Percentiles rank a stretch among this genome's conserved stretches.
Evolutionary conservation across 2,113 vertebrate species (phyloP).

Genomic region (Lampris incognitus): DNA sequence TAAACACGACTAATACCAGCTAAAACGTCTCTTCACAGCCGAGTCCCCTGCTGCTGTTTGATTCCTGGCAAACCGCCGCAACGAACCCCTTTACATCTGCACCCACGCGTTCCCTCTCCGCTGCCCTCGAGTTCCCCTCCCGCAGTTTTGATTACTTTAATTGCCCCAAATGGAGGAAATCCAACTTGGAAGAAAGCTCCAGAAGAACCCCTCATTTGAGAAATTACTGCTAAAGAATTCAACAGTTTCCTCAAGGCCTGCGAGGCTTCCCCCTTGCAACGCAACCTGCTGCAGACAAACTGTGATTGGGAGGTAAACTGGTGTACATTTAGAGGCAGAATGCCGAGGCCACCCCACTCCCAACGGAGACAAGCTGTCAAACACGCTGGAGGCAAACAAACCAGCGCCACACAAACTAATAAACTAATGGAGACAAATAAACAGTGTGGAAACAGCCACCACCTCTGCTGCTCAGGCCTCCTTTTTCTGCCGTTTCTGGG

Average conservation of each 20-base stretch:
- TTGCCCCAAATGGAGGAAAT: neutral
- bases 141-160: conserved; percentile 7
- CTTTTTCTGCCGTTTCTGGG: conserved; percentile 64
- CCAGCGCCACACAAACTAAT: conserved; percentile 72
- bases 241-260: conserved; percentile 38
- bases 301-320: conserved; percentile 74
- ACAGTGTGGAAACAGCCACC: conserved; percentile 75
- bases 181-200: neutral
- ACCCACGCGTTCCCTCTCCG: conserved; percentile 1
- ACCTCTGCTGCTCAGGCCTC: conserved; percentile 46
- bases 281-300: conserved; percentile 63
- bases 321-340: conserved; percentile 78
- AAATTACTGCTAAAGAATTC: conserved; percentile 12
- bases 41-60: neutral
- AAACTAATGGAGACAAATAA: conserved; percentile 78
- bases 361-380: conserved; percentile 75
- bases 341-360: conserved; percentile 75
- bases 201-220: conserved; percentile 4
- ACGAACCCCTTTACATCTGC: neutral
- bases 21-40: no score
- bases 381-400: conserved; percentile 81
- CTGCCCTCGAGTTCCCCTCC: neutral
- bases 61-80: neutral
- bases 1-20: no score
- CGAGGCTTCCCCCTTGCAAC: conserved; percentile 47